These are phyloP conservation scores for Orchestia grillus DNA, from an alignment of 1,140 invertebrate species.

Conservation along the genomic window DNA sequence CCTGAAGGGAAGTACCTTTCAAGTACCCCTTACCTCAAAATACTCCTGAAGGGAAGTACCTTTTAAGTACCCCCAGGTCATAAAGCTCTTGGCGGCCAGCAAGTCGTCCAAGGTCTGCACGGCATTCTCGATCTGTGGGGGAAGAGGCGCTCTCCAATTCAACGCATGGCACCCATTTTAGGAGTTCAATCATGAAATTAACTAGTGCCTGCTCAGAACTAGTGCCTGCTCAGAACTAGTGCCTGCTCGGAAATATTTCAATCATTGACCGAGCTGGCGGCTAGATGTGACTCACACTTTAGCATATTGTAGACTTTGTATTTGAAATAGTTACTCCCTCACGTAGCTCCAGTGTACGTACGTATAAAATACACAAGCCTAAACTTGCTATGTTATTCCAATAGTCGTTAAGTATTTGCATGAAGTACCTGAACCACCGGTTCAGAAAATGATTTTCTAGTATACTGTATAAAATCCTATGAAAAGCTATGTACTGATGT, in stretches of 20 bases:
- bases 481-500: too few species aligned
- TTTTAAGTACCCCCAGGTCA: conserved; percentile 82
- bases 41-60: conserved; percentile 82
- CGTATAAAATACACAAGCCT: too few species aligned
- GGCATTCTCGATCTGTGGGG: conserved; percentile 78
- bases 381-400: too few species aligned
- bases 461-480: too few species aligned
- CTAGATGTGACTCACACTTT: not conserved
- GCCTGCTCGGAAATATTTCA: not conserved
- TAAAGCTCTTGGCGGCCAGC: conserved; percentile 74
- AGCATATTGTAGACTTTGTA: not conserved
- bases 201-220: too few species aligned
- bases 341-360: not conserved
- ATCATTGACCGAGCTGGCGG: not conserved
- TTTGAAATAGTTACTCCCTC: not conserved
- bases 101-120: conserved; percentile 83
- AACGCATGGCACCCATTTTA: not conserved
- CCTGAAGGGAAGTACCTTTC: conserved; percentile 81
- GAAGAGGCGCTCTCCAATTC: not conserved
- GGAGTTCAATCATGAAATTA: not conserved
- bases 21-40: conserved; percentile 73
- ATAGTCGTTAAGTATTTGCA: too few species aligned
- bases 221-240: too few species aligned
- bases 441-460: too few species aligned
- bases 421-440: too few species aligned